Percentiles rank a stretch among this genome's conserved stretches.
Conservation (phyloP, 2,888 invertebrate genomes). For the Lasioglossum vierecki region DNA sequence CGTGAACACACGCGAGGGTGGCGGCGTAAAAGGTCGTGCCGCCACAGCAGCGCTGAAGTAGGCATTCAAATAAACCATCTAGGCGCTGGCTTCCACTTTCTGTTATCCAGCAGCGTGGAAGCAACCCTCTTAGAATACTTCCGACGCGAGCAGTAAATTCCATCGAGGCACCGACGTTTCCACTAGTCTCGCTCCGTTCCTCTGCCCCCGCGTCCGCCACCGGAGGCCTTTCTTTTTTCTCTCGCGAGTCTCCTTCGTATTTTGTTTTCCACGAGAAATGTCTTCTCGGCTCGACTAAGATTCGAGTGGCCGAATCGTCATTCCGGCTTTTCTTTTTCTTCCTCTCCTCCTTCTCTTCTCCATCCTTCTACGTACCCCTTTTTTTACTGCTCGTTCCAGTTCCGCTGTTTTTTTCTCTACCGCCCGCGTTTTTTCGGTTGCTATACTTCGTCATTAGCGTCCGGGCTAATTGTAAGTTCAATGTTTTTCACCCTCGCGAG, state of each 20-base stretch:
- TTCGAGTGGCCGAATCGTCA: conserved; percentile 61
- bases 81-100: conserved; percentile 76
- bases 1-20: conserved; percentile 51
- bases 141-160: conserved; percentile 79
- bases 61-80: conserved; percentile 81
- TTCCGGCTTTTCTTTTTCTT: conserved; percentile 35
- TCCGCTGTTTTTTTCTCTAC: conserved; percentile 16
- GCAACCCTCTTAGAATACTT: conserved; percentile 81
- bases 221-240: conserved; percentile 10
- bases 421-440: not conserved
- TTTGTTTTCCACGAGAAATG: conserved; percentile 55
- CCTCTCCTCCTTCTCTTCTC: conserved; percentile 27
- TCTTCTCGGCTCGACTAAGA: conserved; percentile 57
- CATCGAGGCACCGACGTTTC: conserved; percentile 72
- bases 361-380: not conserved
- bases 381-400: conserved; percentile 23
- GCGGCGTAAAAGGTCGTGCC: conserved; percentile 59
- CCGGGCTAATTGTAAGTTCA: not conserved
- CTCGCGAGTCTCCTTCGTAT: conserved; percentile 40
- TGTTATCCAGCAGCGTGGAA: conserved; percentile 78
- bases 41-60: conserved; percentile 71
- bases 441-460: not conserved
- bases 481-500: not conserved
- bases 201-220: not conserved
- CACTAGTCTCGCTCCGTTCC: conserved; percentile 50